Conservation (phyloP, 2,113 vertebrate genomes). For the Hiodon alosoides region DNA sequence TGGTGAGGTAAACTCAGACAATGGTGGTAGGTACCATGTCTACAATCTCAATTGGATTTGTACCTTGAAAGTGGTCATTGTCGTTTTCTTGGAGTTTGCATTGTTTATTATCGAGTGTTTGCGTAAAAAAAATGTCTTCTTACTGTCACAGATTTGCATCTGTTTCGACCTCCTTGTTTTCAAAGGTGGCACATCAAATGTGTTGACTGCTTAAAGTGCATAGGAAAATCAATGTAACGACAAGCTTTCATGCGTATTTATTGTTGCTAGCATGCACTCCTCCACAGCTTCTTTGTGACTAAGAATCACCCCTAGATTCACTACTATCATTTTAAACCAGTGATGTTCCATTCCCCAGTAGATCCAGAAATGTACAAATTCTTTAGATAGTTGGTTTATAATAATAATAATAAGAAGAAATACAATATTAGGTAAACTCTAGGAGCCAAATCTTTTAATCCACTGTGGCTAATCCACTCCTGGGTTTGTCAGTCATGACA, state of each 20-base stretch:
- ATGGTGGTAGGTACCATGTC: constrained; percentile 51
- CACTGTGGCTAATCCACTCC: constrained; percentile 95
- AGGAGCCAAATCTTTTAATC: constrained; percentile 90
- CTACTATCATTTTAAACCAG: constrained; percentile 15
- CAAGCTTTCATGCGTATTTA: constrained; percentile 43
- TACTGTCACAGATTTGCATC: constrained; percentile 35
- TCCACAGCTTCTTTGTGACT: constrained; percentile 29
- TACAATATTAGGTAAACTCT: constrained; percentile 73
- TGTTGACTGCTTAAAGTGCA: constrained; percentile 53
- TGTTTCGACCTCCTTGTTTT: constrained; percentile 49
- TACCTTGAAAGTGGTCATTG: constrained; percentile 33
- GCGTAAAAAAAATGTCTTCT: background rate
- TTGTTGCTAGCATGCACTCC: constrained; percentile 39
- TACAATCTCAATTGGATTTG: constrained; percentile 36
- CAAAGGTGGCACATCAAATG: constrained; percentile 56
- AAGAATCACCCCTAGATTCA: constrained; percentile 33
- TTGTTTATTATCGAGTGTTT: constrained; percentile 36
- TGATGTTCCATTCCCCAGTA: constrained; percentile 28
- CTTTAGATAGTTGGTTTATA: constrained; percentile 37
- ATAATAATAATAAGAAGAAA: constrained; percentile 39
- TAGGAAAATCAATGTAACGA: constrained; percentile 42
- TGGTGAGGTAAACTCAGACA: constrained; percentile 47
- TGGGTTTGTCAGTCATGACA: constrained; percentile 82
- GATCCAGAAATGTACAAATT: constrained; percentile 31
- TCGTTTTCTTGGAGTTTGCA: constrained; percentile 36